Base-by-base conservation (phyloP, 64 coral and sea anemone species). In the Montipora capricornis region DNA sequence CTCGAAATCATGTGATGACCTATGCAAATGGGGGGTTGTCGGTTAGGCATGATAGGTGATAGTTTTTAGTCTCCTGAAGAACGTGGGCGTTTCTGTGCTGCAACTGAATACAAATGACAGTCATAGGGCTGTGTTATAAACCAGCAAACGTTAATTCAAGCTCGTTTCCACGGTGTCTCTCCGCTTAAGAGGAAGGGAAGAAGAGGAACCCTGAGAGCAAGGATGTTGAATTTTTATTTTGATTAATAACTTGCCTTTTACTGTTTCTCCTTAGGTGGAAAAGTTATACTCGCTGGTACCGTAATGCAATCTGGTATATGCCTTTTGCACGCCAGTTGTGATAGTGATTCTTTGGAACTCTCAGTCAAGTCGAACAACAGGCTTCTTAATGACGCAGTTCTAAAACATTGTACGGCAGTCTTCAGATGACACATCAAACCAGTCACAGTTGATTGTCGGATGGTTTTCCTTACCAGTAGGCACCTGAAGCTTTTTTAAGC, bases 351-450 rank as follows among this genome's bases (percentile, higher is more conserved):
- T 24, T 78, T 89, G 20, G 73, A 78, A 60, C 13, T 89, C 57
- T 77, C 87, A 78, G 66, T 89, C 73, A 89, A 89, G 49, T 89
- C 87, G 12, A 89, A 89, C 24, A 89, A 89, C 51, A 89, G 73
- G 44, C 87, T 89, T 16, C 22, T 89, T 58, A 89, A 89, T 58
- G 52, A 89, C 48, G 87, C 87, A 11, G 0, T 89, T 2, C 47
- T 89, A 20, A 89, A 78, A 22, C 73, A 89, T 19, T 89, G 87
- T 77, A 49, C 14, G 87, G 8, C 73, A 26, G 37, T 89, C 51
- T 77, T 61, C 14, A 75, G 87, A 89, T 89, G 60, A 86, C 82
- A 26, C 60, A 1, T 64, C 60, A 64, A 14, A 55, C 52, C 52
- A 7, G 52, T 55, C 3, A 15, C 14, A 15, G 0, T 12, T 16